phyloP scores from a whole-genome alignment of 1,140 invertebrate genomes.

The Cydia pomonella region DNA sequence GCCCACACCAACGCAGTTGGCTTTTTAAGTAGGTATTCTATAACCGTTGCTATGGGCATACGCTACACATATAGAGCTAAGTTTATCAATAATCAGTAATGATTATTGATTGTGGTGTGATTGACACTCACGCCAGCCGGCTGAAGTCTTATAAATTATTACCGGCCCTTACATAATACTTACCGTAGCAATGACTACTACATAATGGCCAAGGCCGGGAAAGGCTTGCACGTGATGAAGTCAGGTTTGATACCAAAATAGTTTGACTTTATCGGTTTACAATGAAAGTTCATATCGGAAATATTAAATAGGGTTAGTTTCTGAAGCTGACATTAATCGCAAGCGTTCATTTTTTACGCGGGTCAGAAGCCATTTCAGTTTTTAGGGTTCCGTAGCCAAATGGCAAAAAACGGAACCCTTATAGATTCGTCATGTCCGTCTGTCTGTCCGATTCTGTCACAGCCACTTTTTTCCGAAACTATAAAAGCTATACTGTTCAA shows the following conservation, averaged over 20 bases:
- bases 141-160: conserved; percentile 22
- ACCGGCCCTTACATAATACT: not conserved
- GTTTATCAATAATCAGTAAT: conserved; percentile 36
- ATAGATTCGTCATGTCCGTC: no score
- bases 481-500: no score
- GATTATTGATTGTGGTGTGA: conserved; percentile 1
- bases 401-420: no score
- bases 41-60: not conserved
- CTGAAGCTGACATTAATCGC: not conserved
- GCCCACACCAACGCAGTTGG: no score
- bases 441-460: no score
- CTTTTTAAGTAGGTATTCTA: no score
- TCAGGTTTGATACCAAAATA: not conserved
- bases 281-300: not conserved
- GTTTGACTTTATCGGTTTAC: conserved; percentile 1
- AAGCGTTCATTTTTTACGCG: no score
- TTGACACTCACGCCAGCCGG: conserved; percentile 20
- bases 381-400: no score
- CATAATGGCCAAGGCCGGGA: conserved; percentile 15
- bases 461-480: no score
- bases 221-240: not conserved
- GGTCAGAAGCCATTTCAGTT: no score
- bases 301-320: not conserved
- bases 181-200: conserved; percentile 18
- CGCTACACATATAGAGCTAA: not conserved